Percentiles rank a stretch among this genome's conserved stretches.
phyloP scores from a whole-genome alignment of 2,888 invertebrate species.

The Mythimna ferrago region DNA sequence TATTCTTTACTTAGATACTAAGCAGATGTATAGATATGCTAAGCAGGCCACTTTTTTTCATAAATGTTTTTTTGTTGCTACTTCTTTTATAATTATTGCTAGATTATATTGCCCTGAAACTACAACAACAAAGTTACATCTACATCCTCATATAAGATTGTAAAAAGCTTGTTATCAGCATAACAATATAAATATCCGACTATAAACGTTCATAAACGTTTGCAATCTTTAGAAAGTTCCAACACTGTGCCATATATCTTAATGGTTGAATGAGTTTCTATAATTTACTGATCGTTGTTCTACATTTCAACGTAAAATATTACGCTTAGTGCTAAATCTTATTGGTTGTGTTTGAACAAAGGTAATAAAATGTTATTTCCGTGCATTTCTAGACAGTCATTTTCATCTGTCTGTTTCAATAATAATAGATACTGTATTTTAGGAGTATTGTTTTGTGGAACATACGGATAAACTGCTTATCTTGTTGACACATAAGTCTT shows the following conservation, averaged over 20 bases:
- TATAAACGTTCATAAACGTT: slow-evolving; percentile 36
- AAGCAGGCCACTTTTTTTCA: background rate
- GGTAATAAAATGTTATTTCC: slow-evolving; percentile 68
- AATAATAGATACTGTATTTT: background rate
- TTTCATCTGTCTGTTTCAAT: background rate
- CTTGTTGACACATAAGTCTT: background rate
- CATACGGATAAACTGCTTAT: background rate
- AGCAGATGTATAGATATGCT: slow-evolving; percentile 21
- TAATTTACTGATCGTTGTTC: slow-evolving; percentile 51
- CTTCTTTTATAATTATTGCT: background rate
- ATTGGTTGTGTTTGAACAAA: slow-evolving; percentile 25
- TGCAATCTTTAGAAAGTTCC: slow-evolving; percentile 57
- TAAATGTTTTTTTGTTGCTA: background rate
- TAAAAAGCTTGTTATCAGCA: slow-evolving; percentile 17
- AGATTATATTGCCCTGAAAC: background rate
- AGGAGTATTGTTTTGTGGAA: slow-evolving; percentile 1
- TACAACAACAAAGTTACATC: slow-evolving; percentile 13
- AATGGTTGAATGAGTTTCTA: slow-evolving; percentile 53
- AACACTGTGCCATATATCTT: slow-evolving; percentile 42
- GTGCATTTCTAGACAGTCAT: slow-evolving; percentile 23
- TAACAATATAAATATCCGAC: slow-evolving; percentile 40
- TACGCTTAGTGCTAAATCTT: slow-evolving; percentile 35
- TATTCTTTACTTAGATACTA: slow-evolving; percentile 36
- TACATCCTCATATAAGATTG: background rate
- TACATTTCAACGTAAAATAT: slow-evolving; percentile 43